A percentile compares a stretch with the other conserved stretches of the same genome.
phyloP scores from a whole-genome alignment of 2,113 vertebrate genomes.

The Python bivittatus region DNA sequence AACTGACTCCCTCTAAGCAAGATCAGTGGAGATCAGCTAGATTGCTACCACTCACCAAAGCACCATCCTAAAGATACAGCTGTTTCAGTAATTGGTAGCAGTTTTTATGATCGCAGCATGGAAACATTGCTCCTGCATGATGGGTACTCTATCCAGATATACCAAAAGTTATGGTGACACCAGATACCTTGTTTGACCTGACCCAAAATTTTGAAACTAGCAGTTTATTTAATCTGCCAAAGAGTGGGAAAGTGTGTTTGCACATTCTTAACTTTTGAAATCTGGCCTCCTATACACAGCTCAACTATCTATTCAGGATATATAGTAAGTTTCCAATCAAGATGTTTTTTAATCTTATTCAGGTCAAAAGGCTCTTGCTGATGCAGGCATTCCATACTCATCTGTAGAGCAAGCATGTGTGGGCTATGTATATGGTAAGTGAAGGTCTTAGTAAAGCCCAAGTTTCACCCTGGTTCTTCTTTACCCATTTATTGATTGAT shows the following conservation, averaged over 20 bases:
- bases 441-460: not conserved
- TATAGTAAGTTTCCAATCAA: not conserved
- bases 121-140: not conserved
- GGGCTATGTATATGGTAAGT: conserved; percentile 92
- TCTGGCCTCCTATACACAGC: not conserved
- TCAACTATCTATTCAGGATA: not conserved
- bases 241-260: not conserved
- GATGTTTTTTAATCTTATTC: conserved; percentile 1
- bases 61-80: too few relatives aligned
- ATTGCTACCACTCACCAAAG: too few relatives aligned
- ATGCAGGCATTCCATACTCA: conserved; percentile 89
- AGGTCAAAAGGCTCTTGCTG: conserved; percentile 88
- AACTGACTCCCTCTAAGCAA: too few relatives aligned
- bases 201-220: not conserved
- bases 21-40: too few relatives aligned
- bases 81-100: not conserved
- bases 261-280: not conserved
- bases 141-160: not conserved
- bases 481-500: not conserved
- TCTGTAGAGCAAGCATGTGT: conserved; percentile 89
- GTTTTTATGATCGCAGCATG: not conserved
- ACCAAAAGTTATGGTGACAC: not conserved
- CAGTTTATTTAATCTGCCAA: not conserved
- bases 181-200: not conserved
- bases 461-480: not conserved